These are phyloP conservation scores for Neoitamus cyanurus DNA, from an alignment of 2,888 invertebrate genomes.

Conservation along the genomic window DNA sequence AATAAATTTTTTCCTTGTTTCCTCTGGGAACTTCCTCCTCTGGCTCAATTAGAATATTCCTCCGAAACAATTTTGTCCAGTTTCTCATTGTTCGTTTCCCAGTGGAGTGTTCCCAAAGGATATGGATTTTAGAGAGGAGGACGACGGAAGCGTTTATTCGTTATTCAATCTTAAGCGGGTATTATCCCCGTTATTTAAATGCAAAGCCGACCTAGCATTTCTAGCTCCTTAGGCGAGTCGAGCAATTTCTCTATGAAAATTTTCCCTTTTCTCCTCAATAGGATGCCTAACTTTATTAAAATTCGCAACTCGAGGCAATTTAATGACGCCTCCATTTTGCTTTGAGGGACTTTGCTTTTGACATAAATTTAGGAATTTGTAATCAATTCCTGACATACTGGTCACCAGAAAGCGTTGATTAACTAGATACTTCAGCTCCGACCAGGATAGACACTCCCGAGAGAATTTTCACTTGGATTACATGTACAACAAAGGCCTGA, in stretches of 20 bases:
- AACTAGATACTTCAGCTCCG: too few species aligned
- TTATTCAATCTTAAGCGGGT: neutral
- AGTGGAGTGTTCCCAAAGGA: neutral
- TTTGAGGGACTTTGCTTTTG: too few species aligned
- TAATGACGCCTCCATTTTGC: too few species aligned
- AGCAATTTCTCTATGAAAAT: neutral
- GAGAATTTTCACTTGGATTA: neutral
- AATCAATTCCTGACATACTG: too few species aligned
- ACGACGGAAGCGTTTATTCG: neutral
- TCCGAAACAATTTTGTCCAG: neutral
- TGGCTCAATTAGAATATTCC: neutral
- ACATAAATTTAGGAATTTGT: too few species aligned
- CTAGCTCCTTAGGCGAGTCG: neutral
- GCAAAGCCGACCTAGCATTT: neutral
- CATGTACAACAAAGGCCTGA: slow-evolving; percentile 8
- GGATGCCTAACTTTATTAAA: too few species aligned
- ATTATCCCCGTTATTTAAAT: neutral
- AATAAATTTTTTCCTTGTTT: neutral
- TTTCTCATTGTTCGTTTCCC: neutral
- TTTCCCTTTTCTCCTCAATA: neutral
- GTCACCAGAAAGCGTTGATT: too few species aligned
- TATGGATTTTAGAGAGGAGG: neutral
- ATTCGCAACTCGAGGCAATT: too few species aligned
- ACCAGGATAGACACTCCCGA: neutral
- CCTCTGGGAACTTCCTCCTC: neutral